Percentiles rank a stretch among this genome's conserved stretches.
Evolutionary conservation across 2,797 vertebrate genomes (phyloP).

Genomic region (Dendrocincla fuliginosa): DNA sequence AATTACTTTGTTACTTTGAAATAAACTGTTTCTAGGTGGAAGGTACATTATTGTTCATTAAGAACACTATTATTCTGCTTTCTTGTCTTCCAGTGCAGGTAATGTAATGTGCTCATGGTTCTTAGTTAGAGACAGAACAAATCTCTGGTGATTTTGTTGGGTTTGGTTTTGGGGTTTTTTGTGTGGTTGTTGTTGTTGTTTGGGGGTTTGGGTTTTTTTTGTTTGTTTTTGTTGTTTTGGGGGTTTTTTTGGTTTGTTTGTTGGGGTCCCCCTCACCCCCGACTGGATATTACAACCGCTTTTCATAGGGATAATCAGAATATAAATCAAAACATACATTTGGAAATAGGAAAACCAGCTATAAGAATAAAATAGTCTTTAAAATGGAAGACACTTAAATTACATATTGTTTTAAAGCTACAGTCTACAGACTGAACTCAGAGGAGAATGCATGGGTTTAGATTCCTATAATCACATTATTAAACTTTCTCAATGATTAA

Average conservation of each 20-base stretch:
- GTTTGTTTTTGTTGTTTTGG: background rate
- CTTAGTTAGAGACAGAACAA: background rate
- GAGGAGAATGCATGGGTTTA: background rate
- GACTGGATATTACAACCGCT: background rate
- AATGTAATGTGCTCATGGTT: fast-evolving
- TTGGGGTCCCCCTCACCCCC: too few relatives aligned
- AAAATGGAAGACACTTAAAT: background rate
- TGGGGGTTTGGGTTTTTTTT: too few relatives aligned
- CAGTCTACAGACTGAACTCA: background rate
- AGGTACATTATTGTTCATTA: background rate
- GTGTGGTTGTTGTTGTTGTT: too few relatives aligned
- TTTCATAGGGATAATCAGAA: background rate
- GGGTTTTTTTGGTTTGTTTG: background rate
- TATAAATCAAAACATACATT: background rate
- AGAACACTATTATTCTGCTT: background rate
- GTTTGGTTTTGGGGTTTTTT: background rate
- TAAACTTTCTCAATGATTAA: background rate
- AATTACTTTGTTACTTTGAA: background rate
- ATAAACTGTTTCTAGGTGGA: background rate
- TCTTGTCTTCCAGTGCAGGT: background rate
- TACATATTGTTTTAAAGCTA: background rate
- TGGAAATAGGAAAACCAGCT: background rate
- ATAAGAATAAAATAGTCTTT: background rate
- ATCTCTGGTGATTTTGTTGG: background rate
- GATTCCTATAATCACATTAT: background rate